Evolutionary conservation across 2,888 invertebrate species (phyloP).

Genomic region (Phorcus lineatus): DNA sequence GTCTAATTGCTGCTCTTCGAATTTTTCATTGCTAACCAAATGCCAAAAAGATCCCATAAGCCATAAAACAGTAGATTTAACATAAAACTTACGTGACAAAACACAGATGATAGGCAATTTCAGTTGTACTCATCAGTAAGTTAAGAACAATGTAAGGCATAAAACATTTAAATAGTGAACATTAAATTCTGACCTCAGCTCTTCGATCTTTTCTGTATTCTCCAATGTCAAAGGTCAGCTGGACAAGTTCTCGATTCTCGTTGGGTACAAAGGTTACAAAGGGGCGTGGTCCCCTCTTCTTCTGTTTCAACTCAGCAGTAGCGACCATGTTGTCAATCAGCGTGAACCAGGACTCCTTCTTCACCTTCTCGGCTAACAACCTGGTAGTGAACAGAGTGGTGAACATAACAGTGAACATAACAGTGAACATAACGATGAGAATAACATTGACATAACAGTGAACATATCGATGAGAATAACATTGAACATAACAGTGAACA

Average conservation of each 20-base stretch:
- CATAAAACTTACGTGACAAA: too few species aligned
- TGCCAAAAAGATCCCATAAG: too few species aligned
- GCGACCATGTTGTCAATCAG: conserved; percentile 64
- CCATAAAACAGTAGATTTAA: too few species aligned
- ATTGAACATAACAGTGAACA: not conserved
- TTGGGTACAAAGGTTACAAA: conserved; percentile 65
- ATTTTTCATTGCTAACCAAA: too few species aligned
- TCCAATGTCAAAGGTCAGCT: conserved; percentile 66
- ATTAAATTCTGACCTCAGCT: conserved; percentile 54
- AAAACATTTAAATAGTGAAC: too few species aligned
- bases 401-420: not conserved
- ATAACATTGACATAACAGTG: not conserved
- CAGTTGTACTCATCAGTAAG: too few species aligned
- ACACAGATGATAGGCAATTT: too few species aligned
- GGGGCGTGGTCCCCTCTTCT: conserved; percentile 57
- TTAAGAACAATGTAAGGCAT: too few species aligned
- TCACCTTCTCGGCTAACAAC: conserved; percentile 55
- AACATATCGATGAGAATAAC: not conserved
- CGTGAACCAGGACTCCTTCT: conserved; percentile 67
- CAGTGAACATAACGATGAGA: not conserved
- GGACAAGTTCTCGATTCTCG: conserved; percentile 60
- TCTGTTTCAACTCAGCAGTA: conserved; percentile 50
- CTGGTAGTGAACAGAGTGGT: conserved; percentile 36
- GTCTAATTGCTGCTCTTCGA: too few species aligned
- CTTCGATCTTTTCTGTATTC: conserved; percentile 61